Evolutionary conservation across 2,113 vertebrate species (phyloP).

Genomic region (Dolichallabes microphthalmus): DNA sequence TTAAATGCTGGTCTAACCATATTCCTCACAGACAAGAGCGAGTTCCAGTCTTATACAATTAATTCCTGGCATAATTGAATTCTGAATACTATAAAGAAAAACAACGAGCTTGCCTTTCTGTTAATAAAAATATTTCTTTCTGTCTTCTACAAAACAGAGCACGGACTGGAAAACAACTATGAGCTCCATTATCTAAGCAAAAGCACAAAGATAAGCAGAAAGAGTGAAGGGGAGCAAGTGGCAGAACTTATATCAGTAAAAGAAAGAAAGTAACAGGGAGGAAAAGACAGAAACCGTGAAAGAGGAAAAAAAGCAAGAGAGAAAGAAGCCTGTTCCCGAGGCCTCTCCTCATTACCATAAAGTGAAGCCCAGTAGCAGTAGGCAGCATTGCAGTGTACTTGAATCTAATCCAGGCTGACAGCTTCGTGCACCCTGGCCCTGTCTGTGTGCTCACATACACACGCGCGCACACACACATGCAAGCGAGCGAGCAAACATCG

Average conservation of each 20-base stretch:
- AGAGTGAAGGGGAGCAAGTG: background rate
- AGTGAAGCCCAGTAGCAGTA: constrained; percentile 55
- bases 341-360: constrained; percentile 58
- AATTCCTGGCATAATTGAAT: background rate
- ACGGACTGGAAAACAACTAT: constrained; percentile 13
- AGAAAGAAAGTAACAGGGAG: constrained; percentile 11
- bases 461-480: constrained; percentile 35
- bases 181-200: constrained; percentile 27
- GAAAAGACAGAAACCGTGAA: constrained; percentile 13
- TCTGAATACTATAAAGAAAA: background rate
- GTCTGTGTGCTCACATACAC: constrained; percentile 47
- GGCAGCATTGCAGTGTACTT: constrained; percentile 68
- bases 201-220: constrained; percentile 7
- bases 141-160: background rate
- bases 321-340: constrained; percentile 44
- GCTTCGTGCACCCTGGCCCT: constrained; percentile 67
- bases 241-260: background rate
- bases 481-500: background rate
- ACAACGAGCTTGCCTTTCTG: background rate
- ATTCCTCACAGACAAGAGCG: background rate
- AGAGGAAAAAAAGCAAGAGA: background rate
- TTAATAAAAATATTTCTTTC: background rate
- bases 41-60: background rate
- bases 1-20: background rate
- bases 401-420: constrained; percentile 76